Conservation (phyloP, 2,888 invertebrate species). For the Cynaeus angustus region DNA sequence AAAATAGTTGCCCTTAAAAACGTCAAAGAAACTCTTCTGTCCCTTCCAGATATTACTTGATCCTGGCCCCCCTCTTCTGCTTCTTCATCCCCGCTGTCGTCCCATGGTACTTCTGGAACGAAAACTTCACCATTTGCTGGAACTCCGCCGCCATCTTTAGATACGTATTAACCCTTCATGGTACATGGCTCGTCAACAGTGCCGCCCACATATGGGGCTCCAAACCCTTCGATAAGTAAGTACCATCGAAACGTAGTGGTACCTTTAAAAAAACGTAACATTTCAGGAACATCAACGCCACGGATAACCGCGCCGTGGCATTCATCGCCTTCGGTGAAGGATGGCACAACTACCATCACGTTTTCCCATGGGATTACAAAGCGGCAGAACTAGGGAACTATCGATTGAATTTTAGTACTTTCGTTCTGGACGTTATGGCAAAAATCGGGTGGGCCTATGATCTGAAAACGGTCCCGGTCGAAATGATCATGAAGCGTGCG, state of each 20-base stretch:
- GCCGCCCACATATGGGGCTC: constrained; percentile 89
- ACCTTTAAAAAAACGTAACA: too few relatives aligned
- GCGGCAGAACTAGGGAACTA: constrained; percentile 87
- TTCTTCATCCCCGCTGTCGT: constrained; percentile 85
- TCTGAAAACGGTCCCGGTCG: constrained; percentile 84
- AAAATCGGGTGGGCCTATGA: constrained; percentile 92
- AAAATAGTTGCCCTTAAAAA: too few relatives aligned
- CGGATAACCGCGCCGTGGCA: constrained; percentile 74
- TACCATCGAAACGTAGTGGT: too few relatives aligned
- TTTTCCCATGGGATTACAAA: constrained; percentile 95
- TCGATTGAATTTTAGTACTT: constrained; percentile 82
- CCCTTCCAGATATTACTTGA: constrained; percentile 76
- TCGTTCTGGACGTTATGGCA: constrained; percentile 87
- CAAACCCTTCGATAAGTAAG: constrained; percentile 83
- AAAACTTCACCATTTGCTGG: constrained; percentile 77
- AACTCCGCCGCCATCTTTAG: constrained; percentile 84
- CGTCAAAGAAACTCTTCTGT: constrained; percentile 1
- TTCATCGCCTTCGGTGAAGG: constrained; percentile 87
- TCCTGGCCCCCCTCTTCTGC: constrained; percentile 83
- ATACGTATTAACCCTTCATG: constrained; percentile 86
- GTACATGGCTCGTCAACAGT: constrained; percentile 93
- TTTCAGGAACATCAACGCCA: constrained; percentile 38
- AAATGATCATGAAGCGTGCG: constrained; percentile 81
- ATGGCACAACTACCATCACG: constrained; percentile 96
- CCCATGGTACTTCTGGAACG: constrained; percentile 87